These are phyloP conservation scores for Cacoxenus indagator DNA, from an alignment of 2,888 invertebrate genomes.

Conservation along the genomic window DNA sequence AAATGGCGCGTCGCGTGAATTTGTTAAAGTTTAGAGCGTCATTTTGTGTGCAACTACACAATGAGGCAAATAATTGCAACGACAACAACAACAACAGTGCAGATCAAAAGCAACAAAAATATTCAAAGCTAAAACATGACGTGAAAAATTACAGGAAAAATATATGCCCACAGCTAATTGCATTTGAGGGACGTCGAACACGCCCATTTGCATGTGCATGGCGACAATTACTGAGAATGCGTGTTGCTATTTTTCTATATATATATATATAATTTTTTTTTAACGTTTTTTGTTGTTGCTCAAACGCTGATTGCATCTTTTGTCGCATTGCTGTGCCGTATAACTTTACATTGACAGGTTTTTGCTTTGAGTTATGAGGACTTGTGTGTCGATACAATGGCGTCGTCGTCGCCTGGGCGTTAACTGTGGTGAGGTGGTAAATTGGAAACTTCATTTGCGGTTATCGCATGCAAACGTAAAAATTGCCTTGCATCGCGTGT, in stretches of 20 bases:
- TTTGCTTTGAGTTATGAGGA: conserved; percentile 31
- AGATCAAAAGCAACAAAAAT: conserved; percentile 19
- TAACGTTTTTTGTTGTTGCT: conserved; percentile 5
- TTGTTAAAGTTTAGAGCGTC: conserved; percentile 69
- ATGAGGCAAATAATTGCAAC: too few species aligned
- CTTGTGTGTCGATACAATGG: conserved; percentile 2
- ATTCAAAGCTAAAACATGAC: conserved; percentile 23
- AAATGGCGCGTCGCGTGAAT: conserved; percentile 62
- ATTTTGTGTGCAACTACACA: conserved; percentile 45
- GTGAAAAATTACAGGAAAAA: conserved; percentile 29
- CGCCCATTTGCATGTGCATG: conserved; percentile 13
- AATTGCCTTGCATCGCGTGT: conserved; percentile 57
- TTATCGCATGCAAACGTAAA: conserved; percentile 24
- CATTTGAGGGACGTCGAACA: conserved; percentile 13
- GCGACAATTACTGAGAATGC: conserved; percentile 13
- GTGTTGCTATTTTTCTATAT: not conserved
- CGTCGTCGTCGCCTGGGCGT: not conserved
- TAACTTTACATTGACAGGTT: conserved; percentile 61
- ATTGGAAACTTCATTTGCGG: not conserved
- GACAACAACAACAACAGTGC: too few species aligned
- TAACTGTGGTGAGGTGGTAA: not conserved
- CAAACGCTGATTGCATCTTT: conserved; percentile 55
- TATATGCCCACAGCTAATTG: conserved; percentile 1
- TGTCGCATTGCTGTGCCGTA: conserved; percentile 50
- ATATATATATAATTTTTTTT: not conserved